Conservation (phyloP, 2,797 vertebrate genomes). For the Harpagifer antarcticus region DNA sequence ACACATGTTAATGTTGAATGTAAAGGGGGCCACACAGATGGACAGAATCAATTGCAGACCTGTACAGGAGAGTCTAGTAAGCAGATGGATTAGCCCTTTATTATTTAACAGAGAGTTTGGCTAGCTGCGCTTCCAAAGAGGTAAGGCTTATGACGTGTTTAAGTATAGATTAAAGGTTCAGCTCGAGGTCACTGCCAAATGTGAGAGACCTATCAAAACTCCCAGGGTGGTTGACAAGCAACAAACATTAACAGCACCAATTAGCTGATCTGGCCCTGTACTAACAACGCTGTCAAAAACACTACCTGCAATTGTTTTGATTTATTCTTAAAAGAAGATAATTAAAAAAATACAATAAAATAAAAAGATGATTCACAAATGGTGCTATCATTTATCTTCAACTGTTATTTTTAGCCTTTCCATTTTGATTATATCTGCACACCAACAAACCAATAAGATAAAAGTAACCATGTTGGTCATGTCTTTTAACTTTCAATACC, state of each 20-base stretch:
- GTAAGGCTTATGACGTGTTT: conserved; percentile 61
- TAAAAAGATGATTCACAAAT: neutral
- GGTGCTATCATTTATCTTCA: no score
- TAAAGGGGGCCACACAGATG: conserved; percentile 40
- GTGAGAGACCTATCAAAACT: conserved; percentile 52
- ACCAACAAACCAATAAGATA: neutral
- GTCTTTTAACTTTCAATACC: neutral
- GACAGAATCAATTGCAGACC: conserved; percentile 45
- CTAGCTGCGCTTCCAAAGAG: conserved; percentile 60
- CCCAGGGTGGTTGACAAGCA: conserved; percentile 11
- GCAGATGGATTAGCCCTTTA: conserved; percentile 64
- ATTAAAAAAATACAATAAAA: neutral
- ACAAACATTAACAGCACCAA: neutral
- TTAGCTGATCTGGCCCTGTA: neutral
- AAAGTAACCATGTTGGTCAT: neutral
- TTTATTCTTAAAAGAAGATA: neutral
- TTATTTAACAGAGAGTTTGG: conserved; percentile 60
- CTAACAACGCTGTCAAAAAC: neutral
- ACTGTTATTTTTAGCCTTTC: neutral
- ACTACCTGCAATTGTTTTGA: neutral
- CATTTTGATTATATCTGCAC: neutral
- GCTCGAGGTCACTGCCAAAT: conserved; percentile 52
- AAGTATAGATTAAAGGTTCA: conserved; percentile 69
- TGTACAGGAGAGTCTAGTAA: conserved; percentile 52
- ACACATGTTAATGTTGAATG: conserved; percentile 28